These are phyloP conservation scores for Anguilla pacifica DNA, from an alignment of 2,797 vertebrate genomes.

Conservation along the genomic window DNA sequence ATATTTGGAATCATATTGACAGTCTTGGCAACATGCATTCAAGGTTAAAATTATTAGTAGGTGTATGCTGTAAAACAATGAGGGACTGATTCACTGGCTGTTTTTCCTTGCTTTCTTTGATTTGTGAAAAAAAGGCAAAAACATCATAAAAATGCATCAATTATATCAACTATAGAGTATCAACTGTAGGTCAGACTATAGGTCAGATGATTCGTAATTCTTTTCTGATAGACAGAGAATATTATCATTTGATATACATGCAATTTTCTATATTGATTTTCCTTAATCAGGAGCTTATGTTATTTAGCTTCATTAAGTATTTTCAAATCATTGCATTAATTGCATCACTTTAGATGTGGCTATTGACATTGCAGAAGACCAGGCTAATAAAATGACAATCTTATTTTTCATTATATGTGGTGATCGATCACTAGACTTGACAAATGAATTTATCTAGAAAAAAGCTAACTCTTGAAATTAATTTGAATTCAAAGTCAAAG, in stretches of 20 bases:
- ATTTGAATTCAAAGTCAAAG: neutral
- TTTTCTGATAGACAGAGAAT: neutral
- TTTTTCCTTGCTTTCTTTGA: neutral
- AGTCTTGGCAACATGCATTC: neutral
- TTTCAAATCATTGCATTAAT: neutral
- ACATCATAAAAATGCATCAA: neutral
- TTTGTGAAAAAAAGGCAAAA: neutral
- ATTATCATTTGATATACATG: neutral
- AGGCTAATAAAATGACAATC: neutral
- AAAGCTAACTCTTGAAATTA: neutral
- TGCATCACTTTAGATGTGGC: neutral
- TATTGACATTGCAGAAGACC: neutral
- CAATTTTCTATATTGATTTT: neutral
- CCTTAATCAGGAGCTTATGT: neutral
- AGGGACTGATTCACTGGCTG: neutral
- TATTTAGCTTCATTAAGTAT: conserved; percentile 1
- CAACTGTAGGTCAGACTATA: too few species aligned
- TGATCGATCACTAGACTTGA: neutral
- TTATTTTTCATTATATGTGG: neutral
- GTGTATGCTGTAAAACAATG: neutral
- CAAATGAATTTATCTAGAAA: neutral
- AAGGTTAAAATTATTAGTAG: neutral
- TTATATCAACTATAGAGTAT: neutral
- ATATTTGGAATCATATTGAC: neutral
- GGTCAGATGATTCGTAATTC: neutral